These are phyloP conservation scores for Parthenolecanium corni DNA, from an alignment of 2,888 invertebrate species.

Conservation along the genomic window DNA sequence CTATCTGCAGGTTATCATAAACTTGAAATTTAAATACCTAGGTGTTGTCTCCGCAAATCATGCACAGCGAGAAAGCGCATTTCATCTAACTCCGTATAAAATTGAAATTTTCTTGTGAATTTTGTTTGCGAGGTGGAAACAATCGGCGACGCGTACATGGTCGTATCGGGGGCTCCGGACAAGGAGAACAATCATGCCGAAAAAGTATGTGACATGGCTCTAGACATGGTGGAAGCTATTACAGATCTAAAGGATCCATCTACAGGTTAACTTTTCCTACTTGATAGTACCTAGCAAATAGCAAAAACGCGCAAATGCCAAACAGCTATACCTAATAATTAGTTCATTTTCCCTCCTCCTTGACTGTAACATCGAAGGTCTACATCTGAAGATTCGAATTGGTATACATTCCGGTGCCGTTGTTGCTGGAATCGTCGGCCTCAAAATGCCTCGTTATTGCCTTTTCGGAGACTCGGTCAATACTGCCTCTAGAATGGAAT, in stretches of 20 bases:
- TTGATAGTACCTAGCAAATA: not conserved
- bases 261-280: conserved; percentile 49
- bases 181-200: conserved; percentile 82
- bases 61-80: no score
- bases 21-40: no score
- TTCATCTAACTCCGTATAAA: no score
- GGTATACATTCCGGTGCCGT: conserved; percentile 86
- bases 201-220: conserved; percentile 86
- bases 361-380: conserved; percentile 42
- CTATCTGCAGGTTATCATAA: no score
- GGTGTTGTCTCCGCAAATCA: no score
- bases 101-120: not conserved
- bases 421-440: conserved; percentile 84
- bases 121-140: conserved; percentile 69
- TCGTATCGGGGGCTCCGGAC: conserved; percentile 88
- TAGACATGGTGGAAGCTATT: conserved; percentile 91
- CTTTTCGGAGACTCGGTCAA: conserved; percentile 85
- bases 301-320: no score
- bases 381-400: conserved; percentile 69
- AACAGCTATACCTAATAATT: no score
- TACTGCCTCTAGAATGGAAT: conserved; percentile 86
- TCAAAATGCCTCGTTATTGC: conserved; percentile 82
- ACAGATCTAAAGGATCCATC: conserved; percentile 84
- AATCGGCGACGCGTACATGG: conserved; percentile 97
- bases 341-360: not conserved